Base-by-base conservation (phyloP, 2,113 vertebrate genomes). In the Pedionomus torquatus region DNA sequence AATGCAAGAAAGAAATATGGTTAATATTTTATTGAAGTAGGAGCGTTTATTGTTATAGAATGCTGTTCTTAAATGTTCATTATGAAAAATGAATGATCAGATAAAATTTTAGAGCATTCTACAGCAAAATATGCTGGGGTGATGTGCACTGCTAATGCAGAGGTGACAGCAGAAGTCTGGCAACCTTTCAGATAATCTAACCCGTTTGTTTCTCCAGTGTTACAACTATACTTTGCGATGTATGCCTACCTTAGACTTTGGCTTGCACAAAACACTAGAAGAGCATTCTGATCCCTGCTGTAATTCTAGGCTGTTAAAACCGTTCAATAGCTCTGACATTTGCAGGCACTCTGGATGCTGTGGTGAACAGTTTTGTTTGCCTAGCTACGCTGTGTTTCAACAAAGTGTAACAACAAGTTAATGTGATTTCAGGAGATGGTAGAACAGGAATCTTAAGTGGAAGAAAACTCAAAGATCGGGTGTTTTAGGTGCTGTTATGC, bases 1-100 rank as follows among this genome's bases (percentile, higher is more conserved):
- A 93, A 93, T 60, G 63, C 7, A 63, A 49, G 51, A 88, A 65
- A 91, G 24, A 95, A 86, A 12, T 48, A 23, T 7, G 7, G 28
- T 75, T 76, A 75, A 43, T 61, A 58, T 86, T 80, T 64, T 95
- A 97, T 93, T 77, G 75, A 28, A 97, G 64, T 65, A 72, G 33
- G n/a, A 90, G 2, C 80, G 96, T 83, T 89, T 95, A 82, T 97
- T 98, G 87, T 91, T 98, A 81, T 23, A 95, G 92, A 94, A 82
- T 60, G 79, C 76, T 96, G 87, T 95, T 97, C 93, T 23, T 89
- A 46, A 49, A 19, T 74, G 31, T 37, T 88, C 14, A 9, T 61
- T 87, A 89, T 97, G 95, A 97, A 84, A 97, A 74, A 46, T 6
- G 43, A n/a, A 51, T 23, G 6, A 31, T 89, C 25, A 52, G 96